phyloP scores from a whole-genome alignment of 2,113 vertebrate species.

The Suncus etruscus region DNA sequence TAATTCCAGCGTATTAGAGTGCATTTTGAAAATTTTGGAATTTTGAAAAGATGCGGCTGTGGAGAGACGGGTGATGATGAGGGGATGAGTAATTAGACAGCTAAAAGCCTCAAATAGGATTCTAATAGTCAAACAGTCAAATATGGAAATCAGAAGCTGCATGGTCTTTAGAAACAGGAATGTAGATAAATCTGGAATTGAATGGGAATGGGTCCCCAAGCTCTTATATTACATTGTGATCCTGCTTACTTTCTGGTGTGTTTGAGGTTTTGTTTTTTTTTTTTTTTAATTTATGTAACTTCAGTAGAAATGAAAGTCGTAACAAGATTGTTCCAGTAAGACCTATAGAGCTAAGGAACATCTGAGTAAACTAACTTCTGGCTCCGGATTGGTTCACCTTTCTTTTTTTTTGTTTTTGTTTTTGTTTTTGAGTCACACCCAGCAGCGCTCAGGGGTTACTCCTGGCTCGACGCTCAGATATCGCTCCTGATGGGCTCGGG shows the following conservation, averaged over 20 bases:
- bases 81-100: background rate
- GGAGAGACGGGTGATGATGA: background rate
- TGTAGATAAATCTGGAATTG: no score
- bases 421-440: no score
- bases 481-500: no score
- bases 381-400: constrained; percentile 46
- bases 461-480: no score
- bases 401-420: background rate
- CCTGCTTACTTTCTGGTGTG: background rate
- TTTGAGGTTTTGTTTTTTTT: constrained; percentile 10
- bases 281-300: background rate
- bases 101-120: background rate
- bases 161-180: no score
- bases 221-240: no score
- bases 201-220: no score
- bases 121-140: background rate
- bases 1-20: background rate
- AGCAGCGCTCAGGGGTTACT: no score
- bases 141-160: background rate
- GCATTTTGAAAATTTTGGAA: background rate
- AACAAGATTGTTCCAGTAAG: background rate
- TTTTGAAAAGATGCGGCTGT: constrained; percentile 18
- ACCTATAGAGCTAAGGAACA: constrained; percentile 44
- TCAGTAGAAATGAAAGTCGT: constrained; percentile 13
- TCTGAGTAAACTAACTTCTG: constrained; percentile 29